Evolutionary conservation across 2,888 invertebrate genomes (phyloP).

Genomic region (Ectemnius cavifrons): DNA sequence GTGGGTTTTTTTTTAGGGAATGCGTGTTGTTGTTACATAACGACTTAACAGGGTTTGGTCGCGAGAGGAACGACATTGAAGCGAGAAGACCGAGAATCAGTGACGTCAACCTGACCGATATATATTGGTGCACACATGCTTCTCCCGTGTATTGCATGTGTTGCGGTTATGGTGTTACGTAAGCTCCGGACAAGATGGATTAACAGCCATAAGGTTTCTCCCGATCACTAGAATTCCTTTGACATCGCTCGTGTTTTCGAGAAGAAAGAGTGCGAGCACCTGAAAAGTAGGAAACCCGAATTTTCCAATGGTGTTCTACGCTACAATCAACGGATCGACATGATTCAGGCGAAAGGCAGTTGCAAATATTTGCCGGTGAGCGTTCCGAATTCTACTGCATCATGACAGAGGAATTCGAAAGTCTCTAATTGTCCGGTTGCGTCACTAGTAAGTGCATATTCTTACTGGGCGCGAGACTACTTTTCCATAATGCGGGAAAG

Average conservation of each 20-base stretch:
- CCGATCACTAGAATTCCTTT: constrained; percentile 50
- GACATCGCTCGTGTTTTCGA: constrained; percentile 19
- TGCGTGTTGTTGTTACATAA: background rate
- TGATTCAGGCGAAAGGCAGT: constrained; percentile 16
- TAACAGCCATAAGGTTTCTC: constrained; percentile 55
- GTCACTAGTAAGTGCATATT: background rate
- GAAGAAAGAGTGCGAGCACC: background rate
- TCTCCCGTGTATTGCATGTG: constrained; percentile 31
- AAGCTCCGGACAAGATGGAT: constrained; percentile 42
- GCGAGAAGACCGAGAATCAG: constrained; percentile 22
- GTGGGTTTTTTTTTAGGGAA: background rate
- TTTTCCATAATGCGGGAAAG: too few relatives aligned
- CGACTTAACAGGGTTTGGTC: background rate
- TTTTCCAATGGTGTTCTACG: background rate
- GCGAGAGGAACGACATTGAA: background rate
- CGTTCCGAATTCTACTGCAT: constrained; percentile 13
- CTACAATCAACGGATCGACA: background rate
- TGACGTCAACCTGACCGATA: constrained; percentile 47
- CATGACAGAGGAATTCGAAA: constrained; percentile 36
- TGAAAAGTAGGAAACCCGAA: background rate
- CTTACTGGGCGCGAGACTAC: background rate
- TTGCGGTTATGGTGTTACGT: constrained; percentile 56
- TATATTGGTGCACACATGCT: constrained; percentile 17
- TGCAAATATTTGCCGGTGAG: constrained; percentile 25
- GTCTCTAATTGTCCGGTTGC: constrained; percentile 11